These are phyloP conservation scores for Chamaetylas fuelleborni DNA, from an alignment of 2,113 vertebrate genomes.

Conservation along the genomic window DNA sequence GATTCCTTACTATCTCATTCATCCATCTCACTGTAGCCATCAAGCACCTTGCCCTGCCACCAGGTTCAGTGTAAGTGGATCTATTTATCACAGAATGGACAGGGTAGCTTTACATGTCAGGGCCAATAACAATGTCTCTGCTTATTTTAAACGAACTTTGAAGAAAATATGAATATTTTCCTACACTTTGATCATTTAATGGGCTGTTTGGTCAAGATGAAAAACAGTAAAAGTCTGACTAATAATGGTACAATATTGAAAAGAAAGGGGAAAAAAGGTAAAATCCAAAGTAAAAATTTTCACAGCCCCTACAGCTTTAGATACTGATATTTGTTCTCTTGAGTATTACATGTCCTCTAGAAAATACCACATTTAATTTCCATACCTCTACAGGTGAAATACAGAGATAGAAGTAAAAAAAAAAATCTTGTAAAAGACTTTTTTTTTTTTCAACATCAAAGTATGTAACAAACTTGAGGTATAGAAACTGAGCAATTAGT, in stretches of 20 bases:
- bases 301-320: not conserved
- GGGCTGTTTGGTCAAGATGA: not conserved
- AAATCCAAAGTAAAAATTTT: not conserved
- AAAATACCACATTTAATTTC: not conserved
- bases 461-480: not conserved
- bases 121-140: accelerated
- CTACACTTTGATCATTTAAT: not conserved
- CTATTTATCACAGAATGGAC: not conserved
- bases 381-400: not conserved
- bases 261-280: not conserved
- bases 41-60: not conserved
- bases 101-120: not conserved
- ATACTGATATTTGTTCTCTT: not conserved
- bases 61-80: not conserved
- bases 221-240: not conserved
- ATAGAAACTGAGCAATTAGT: not conserved
- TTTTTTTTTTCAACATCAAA: not conserved
- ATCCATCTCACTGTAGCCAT: not conserved
- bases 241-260: not conserved
- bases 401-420: not conserved
- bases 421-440: not conserved
- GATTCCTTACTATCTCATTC: not conserved
- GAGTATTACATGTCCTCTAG: not conserved
- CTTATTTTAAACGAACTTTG: not conserved
- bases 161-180: not conserved